phyloP scores from a whole-genome alignment of 2,888 invertebrate species.

The Petrolisthes cinctipes region DNA sequence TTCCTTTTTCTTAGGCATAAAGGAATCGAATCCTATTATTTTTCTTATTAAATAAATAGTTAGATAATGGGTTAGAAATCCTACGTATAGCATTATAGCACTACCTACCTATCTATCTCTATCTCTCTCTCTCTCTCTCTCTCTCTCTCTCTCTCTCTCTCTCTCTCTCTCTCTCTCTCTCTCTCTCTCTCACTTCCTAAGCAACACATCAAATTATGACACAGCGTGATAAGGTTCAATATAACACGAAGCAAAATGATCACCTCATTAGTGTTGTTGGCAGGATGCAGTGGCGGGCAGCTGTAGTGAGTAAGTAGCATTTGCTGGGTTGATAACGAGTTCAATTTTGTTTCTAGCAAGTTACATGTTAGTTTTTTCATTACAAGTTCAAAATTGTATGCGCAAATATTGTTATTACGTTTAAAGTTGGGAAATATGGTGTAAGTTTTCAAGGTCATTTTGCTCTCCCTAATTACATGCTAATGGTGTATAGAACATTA shows the following conservation, averaged over 20 bases:
- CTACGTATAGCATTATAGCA: conserved; percentile 48
- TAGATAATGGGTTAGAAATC: conserved; percentile 53
- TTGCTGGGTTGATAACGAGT: no score
- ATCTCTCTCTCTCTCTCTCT: background rate
- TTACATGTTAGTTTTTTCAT: no score
- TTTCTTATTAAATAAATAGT: conserved; percentile 46
- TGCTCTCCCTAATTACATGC: no score
- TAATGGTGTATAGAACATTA: no score
- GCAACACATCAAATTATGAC: background rate
- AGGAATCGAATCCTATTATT: conserved; percentile 43
- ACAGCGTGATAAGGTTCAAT: conserved; percentile 28
- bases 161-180: background rate
- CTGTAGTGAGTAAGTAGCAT: no score
- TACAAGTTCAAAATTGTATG: no score
- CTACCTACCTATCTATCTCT: conserved; percentile 29
- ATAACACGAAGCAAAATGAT: conserved; percentile 35
- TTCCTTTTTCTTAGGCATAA: conserved; percentile 43
- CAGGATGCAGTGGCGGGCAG: background rate
- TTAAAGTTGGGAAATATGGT: no score
- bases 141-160: background rate
- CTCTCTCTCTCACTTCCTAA: background rate
- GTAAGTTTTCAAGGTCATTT: no score
- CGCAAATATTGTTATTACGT: no score
- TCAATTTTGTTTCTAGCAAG: no score
- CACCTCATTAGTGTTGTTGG: conserved; percentile 17